Base-by-base conservation (phyloP, 2,888 invertebrate genomes). In the Heliothis peltigera region DNA sequence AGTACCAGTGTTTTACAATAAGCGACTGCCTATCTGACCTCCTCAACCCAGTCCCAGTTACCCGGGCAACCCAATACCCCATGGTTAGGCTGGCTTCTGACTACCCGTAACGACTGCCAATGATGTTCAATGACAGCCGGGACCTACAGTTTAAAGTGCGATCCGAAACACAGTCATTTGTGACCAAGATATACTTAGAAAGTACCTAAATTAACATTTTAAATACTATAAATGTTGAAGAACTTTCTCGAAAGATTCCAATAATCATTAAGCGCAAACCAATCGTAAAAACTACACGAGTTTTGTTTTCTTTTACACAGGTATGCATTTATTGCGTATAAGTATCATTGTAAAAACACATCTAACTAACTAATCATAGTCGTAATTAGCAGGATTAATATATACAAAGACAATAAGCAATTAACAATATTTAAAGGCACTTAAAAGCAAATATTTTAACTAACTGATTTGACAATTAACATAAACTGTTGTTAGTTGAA, bases 331-430 rank as follows among this genome's bases (percentile, higher is more conserved):
- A n/a, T n/a, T n/a, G n/a, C n/a, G n/a, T n/a, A n/a, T n/a, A n/a
- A n/a, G n/a, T n/a, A n/a, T 52, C 25, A 32, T 48, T 7, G 39
- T 22, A 18, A 44, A 1, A 22, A 15, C 35, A 7, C 39, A 28
- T 54, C 4, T 57, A 53, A 57, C 28, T 32, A 25, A 10, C 47
- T 46, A 62, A 71, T 75, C 62, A 71, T 2, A 69, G 15, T 53
- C 32, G 0, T 47, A 6, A 7, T 68, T 51, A 70, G 69, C 51
- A 32, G 72, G 58, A 71, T 72, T 72, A 47, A 21, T 2, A 25
- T n/a, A 25, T 15, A 19, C 52, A 44, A 51, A 64, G 32, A 72
- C 72, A 77, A 72, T 49, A 54, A 54, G 42, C 21, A 32, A 65
- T 77, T 72, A 59, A 28, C 18, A 48, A 44, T 17, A 48, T 52